These are phyloP conservation scores for Drosophila limbata DNA, from an alignment of 2,888 invertebrate species.

Conservation along the genomic window DNA sequence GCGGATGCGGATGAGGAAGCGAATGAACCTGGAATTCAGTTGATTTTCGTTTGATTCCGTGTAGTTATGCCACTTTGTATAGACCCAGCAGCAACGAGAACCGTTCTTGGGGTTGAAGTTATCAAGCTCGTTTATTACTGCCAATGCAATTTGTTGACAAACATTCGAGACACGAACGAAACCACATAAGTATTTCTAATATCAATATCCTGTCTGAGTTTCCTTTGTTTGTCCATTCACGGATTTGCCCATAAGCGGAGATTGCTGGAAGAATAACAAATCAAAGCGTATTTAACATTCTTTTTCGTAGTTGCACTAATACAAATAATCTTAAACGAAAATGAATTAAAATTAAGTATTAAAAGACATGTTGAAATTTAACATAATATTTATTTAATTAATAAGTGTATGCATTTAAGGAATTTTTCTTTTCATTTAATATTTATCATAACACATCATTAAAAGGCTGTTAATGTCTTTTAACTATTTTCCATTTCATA, in stretches of 20 bases:
- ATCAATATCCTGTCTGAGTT: constrained; percentile 20
- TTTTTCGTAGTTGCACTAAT: background rate
- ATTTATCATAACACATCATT: too few relatives aligned
- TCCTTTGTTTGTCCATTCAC: constrained; percentile 12
- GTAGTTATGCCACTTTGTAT: constrained; percentile 47
- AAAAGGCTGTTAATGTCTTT: too few relatives aligned
- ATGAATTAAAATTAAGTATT: too few relatives aligned
- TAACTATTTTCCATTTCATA: background rate
- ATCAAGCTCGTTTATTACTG: constrained; percentile 23
- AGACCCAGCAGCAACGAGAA: background rate
- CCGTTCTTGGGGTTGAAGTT: constrained; percentile 12
- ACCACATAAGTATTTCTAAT: constrained; percentile 23
- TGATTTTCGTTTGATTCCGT: constrained; percentile 57
- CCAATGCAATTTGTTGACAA: constrained; percentile 29
- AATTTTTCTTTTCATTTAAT: too few relatives aligned
- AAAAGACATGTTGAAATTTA: too few relatives aligned
- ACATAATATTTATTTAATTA: too few relatives aligned
- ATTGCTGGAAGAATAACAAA: constrained; percentile 8
- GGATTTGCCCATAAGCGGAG: constrained; percentile 12
- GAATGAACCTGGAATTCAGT: constrained; percentile 40
- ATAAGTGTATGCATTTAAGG: too few relatives aligned
- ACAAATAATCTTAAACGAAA: background rate
- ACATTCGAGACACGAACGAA: constrained; percentile 2
- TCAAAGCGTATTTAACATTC: background rate
- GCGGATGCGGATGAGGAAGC: constrained; percentile 56